Conservation (phyloP, 30 jellyfish, hydroid and myxozoan species). For the Phacellophora camtschatica region DNA sequence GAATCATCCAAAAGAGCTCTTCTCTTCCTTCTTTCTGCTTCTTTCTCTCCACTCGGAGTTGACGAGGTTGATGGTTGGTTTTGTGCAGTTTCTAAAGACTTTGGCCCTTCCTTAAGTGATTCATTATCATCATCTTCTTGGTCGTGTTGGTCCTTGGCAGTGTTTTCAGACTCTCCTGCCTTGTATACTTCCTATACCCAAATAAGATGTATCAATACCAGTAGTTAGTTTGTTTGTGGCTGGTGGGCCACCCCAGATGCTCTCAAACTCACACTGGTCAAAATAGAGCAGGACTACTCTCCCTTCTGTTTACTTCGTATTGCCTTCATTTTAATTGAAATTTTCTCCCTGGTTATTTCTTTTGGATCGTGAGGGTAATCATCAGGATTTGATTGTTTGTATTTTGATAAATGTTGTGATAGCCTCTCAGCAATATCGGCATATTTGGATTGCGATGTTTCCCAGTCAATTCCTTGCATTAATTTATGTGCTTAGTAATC, state of each 20-base stretch:
- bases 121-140: neutral
- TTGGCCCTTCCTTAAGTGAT: neutral
- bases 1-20: conserved; percentile 22
- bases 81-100: neutral
- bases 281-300: conserved; percentile 1
- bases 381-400: neutral
- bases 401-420: neutral
- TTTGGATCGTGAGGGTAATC: neutral
- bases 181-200: neutral
- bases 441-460: conserved; percentile 4
- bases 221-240: neutral
- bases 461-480: conserved; percentile 43
- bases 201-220: conserved; percentile 3
- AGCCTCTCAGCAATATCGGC: conserved; percentile 6
- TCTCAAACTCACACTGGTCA: neutral
- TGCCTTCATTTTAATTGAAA: conserved; percentile 14
- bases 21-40: neutral
- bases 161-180: neutral
- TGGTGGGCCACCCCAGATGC: conserved; percentile 18
- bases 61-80: neutral
- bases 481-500: conserved; percentile 10
- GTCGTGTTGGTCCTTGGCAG: neutral
- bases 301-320: neutral
- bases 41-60: neutral
- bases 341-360: conserved; percentile 10